Base-by-base conservation (phyloP, 92 coral and sea anemone genomes). In the Palythoa heliodiscus region DNA sequence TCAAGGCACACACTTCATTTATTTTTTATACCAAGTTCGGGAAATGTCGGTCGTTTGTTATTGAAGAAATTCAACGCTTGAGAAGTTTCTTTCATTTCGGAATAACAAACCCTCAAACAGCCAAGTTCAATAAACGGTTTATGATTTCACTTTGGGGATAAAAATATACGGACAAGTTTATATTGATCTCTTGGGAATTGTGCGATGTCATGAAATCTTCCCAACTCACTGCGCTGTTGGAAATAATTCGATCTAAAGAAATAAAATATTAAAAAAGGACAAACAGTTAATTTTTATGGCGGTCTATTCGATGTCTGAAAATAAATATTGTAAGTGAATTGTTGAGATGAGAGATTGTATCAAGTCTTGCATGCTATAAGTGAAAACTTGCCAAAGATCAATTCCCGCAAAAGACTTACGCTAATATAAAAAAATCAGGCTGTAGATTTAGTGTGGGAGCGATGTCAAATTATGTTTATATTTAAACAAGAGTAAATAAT, bases 1-100 rank as follows among this genome's bases (percentile, higher is more conserved):
- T 80, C 60, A 64, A 80, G 84, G 39, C 57, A 80, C 20, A 79
- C 47, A 80, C 73, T 80, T 80, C 84, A 67, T 80, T 47, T 64
- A 80, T 80, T 80, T 80, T 80, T 80, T 52, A 80, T 80, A 64
- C 84, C 72, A 80, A 80, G 84, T 80, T 80, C 66, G 84, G 84
- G 20, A 47, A 80, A 52, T 47, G 23, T 80, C 73, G 61, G 84
- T 63, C 52, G 74, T 67, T 80, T 80, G 61, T 80, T 80, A 53
- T 64, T 16, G 22, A 20, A 39, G 74, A 68, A 64, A 64, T 64
- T 52, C 72, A 20, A 67, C 74, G 84, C 84, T 80, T 80, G 74
- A 80, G 38, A 80, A 80, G 23, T 48, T 80, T 80, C 84, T 66
- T 67, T 80, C 84, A 80, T 80, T 29, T 48, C 74, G 74, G 43